A percentile compares a stretch with the other conserved stretches of the same genome.
These are phyloP conservation scores for Spilogale gracilis DNA, from an alignment of 2,113 vertebrate species.

Conservation along the genomic window DNA sequence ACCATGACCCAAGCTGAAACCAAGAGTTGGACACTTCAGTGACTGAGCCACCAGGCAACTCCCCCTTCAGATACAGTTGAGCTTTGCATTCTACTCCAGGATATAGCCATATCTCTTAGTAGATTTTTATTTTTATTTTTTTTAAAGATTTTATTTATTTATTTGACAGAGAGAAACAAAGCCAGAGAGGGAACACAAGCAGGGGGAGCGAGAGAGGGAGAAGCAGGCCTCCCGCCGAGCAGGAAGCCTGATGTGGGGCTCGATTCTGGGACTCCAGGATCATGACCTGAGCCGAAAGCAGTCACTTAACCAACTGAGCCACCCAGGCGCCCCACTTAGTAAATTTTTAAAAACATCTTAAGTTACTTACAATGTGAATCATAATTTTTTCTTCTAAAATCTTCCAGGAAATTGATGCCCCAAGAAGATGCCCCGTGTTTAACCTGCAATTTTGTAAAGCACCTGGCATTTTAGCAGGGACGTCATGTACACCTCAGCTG, in stretches of 20 bases:
- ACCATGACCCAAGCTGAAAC: no score
- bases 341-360: not conserved
- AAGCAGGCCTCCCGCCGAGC: no score
- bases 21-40: no score
- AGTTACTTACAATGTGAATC: not conserved
- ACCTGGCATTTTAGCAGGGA: not conserved
- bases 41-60: no score
- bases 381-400: constrained; percentile 4
- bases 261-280: no score
- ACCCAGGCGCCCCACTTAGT: not conserved
- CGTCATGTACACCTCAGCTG: not conserved
- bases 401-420: not conserved
- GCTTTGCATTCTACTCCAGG: not conserved
- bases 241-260: no score
- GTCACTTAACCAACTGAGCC: no score
- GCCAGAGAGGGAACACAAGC: no score
- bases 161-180: no score
- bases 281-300: no score
- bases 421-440: not conserved
- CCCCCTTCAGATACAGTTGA: not conserved
- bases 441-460: not conserved
- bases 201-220: no score
- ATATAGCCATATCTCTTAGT: not conserved
- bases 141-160: no score
- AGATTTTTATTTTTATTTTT: not conserved